Evolutionary conservation across 2,888 invertebrate genomes (phyloP).

Genomic region (Mayetiola destructor): DNA sequence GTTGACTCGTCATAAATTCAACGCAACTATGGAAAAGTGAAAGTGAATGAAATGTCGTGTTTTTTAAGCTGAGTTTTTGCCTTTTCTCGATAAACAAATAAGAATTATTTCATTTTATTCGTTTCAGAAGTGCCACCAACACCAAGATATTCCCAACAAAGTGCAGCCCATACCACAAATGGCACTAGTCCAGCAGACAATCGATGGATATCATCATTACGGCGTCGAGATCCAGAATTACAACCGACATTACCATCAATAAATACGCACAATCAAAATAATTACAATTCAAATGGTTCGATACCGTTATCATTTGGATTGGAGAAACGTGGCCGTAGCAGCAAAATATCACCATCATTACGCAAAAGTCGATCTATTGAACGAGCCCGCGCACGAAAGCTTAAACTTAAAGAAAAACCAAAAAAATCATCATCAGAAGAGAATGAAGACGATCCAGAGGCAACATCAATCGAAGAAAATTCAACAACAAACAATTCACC

Average conservation of each 20-base stretch:
- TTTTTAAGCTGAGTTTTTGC: too few species aligned
- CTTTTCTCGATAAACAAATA: too few species aligned
- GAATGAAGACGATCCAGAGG: conserved; percentile 36
- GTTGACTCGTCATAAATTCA: too few species aligned
- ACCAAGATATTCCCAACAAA: conserved; percentile 26
- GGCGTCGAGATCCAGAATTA: conserved; percentile 48
- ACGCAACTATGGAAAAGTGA: too few species aligned
- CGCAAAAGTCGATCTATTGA: conserved; percentile 34
- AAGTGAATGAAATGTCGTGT: too few species aligned
- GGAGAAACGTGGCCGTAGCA: conserved; percentile 24
- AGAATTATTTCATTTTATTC: too few species aligned
- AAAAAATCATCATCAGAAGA: conserved; percentile 36
- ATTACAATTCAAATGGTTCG: conserved; percentile 30
- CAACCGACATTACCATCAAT: conserved; percentile 51
- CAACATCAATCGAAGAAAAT: conserved; percentile 34
- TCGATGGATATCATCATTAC: conserved; percentile 53
- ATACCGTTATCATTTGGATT: conserved; percentile 37
- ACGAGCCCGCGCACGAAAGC: conserved; percentile 35
- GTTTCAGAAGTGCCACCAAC: conserved; percentile 34
- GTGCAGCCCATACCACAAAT: conserved; percentile 26
- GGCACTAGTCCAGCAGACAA: conserved; percentile 37
- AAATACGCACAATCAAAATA: conserved; percentile 33
- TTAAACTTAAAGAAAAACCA: conserved; percentile 28
- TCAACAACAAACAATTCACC: conserved; percentile 30
- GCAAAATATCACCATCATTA: conserved; percentile 27